Evolutionary conservation across 2,888 invertebrate genomes (phyloP).

Genomic region (Pandemis corylana): DNA sequence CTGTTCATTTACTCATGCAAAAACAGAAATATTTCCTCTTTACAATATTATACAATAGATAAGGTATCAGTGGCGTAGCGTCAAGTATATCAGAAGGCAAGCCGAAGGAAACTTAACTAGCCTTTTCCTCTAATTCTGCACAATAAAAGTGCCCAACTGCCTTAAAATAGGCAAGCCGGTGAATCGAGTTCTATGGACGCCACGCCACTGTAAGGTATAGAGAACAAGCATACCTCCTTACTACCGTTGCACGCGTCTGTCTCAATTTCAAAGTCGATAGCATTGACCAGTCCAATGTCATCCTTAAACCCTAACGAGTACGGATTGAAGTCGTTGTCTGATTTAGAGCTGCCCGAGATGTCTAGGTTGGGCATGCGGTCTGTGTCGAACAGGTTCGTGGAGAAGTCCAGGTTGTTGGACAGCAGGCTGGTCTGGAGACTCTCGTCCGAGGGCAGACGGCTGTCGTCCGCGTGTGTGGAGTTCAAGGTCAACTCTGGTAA

Average conservation of each 20-base stretch:
- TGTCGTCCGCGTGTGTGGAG: slow-evolving; percentile 57
- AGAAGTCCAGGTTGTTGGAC: slow-evolving; percentile 65
- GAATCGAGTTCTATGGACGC: no score
- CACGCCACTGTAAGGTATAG: no score
- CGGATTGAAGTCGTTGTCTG: slow-evolving; percentile 60
- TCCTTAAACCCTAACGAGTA: slow-evolving; percentile 54
- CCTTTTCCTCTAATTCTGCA: no score
- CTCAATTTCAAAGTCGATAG: slow-evolving; percentile 31
- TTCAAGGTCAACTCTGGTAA: slow-evolving; percentile 44
- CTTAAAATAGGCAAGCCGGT: no score
- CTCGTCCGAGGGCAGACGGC: slow-evolving; percentile 66
- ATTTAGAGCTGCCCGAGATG: slow-evolving; percentile 62
- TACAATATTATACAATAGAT: no score
- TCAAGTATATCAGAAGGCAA: no score
- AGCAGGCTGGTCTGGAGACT: slow-evolving; percentile 64
- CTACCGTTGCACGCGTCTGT: not conserved
- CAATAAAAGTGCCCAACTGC: no score
- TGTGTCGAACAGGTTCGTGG: slow-evolving; percentile 67
- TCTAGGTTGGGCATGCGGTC: slow-evolving; percentile 66
- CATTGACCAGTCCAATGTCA: slow-evolving; percentile 50
- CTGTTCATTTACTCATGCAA: no score
- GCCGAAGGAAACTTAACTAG: no score
- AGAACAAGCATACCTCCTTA: slow-evolving; percentile 4
- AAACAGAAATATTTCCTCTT: no score
- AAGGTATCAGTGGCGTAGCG: no score